phyloP scores from a whole-genome alignment of 2,797 vertebrate genomes.

The Lagodon rhomboides region DNA sequence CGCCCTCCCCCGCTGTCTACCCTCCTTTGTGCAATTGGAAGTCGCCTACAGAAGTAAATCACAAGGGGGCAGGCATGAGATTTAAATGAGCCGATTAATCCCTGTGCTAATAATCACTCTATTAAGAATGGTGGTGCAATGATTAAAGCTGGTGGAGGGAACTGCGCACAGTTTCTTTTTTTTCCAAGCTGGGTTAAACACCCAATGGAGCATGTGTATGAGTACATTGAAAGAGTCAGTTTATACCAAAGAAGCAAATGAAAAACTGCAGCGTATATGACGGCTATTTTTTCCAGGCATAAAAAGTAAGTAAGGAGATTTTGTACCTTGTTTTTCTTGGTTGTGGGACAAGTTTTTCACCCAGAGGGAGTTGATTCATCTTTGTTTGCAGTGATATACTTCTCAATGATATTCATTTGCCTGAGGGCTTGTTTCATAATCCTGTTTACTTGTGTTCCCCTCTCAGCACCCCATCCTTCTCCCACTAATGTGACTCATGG shows the following conservation, averaged over 20 bases:
- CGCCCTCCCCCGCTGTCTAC: conserved; percentile 23
- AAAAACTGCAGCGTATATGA: conserved; percentile 25
- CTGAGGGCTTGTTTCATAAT: conserved; percentile 83
- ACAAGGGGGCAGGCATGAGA: conserved; percentile 53
- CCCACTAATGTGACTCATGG: conserved; percentile 79
- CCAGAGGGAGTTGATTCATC: conserved; percentile 76
- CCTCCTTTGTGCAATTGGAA: conserved; percentile 52
- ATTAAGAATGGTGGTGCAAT: conserved; percentile 59
- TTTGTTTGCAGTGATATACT: conserved; percentile 74
- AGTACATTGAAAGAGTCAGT: conserved; percentile 15
- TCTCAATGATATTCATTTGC: conserved; percentile 78
- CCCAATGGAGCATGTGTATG: conserved; percentile 18
- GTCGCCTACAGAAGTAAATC: conserved; percentile 61
- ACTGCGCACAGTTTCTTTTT: background rate
- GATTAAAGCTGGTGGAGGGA: conserved; percentile 62
- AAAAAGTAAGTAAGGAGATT: conserved; percentile 44
- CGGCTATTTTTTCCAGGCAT: conserved; percentile 21
- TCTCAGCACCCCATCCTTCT: conserved; percentile 77
- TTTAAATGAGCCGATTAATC: conserved; percentile 78
- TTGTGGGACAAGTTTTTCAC: conserved; percentile 54
- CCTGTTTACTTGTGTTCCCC: conserved; percentile 78
- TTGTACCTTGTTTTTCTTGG: conserved; percentile 45
- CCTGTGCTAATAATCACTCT: conserved; percentile 72
- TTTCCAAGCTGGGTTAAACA: conserved; percentile 17
- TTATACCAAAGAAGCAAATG: background rate